A percentile compares a stretch with the other conserved stretches of the same genome.
Evolutionary conservation across 2,797 vertebrate genomes (phyloP).

Genomic region (Benthosema pterotum): DNA sequence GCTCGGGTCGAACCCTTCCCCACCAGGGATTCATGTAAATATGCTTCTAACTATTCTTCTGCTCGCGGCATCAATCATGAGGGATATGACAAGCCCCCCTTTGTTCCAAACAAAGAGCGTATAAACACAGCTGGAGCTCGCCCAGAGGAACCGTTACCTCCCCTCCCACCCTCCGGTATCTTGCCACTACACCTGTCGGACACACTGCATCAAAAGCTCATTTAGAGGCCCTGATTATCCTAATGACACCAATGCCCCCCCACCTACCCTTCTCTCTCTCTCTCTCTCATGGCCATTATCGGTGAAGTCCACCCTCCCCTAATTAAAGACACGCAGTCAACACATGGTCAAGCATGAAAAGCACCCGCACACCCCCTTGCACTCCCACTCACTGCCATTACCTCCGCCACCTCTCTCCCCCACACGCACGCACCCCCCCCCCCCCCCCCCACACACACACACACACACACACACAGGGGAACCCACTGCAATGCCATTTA

Average conservation of each 20-base stretch:
- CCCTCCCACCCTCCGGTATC: slow-evolving; percentile 75
- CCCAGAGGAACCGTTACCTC: slow-evolving; percentile 62
- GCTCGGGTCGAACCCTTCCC: slow-evolving; percentile 47
- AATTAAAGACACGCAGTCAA: slow-evolving; percentile 75
- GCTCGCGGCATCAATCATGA: slow-evolving; percentile 77
- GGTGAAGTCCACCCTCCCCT: slow-evolving; percentile 62
- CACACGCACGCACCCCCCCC: not conserved
- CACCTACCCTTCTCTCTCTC: slow-evolving; percentile 47
- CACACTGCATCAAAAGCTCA: slow-evolving; percentile 77
- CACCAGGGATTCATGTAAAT: slow-evolving; percentile 77
- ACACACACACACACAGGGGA: slow-evolving; percentile 31
- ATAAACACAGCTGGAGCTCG: slow-evolving; percentile 84
- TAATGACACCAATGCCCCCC: slow-evolving; percentile 71
- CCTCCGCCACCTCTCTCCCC: not conserved
- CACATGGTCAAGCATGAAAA: slow-evolving; percentile 70
- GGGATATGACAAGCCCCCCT: slow-evolving; percentile 76
- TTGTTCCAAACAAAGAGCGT: slow-evolving; percentile 78
- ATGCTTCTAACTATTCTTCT: slow-evolving; percentile 76
- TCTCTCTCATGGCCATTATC: slow-evolving; percentile 49
- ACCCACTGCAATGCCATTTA: slow-evolving; percentile 47
- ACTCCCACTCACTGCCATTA: not conserved
- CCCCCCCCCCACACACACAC: no score
- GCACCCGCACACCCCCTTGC: slow-evolving; percentile 12
- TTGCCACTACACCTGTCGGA: slow-evolving; percentile 82
- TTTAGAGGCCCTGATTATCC: slow-evolving; percentile 75